Conservation (phyloP, 2,797 vertebrate genomes). For the Periophthalmus magnuspinnatus region DNA sequence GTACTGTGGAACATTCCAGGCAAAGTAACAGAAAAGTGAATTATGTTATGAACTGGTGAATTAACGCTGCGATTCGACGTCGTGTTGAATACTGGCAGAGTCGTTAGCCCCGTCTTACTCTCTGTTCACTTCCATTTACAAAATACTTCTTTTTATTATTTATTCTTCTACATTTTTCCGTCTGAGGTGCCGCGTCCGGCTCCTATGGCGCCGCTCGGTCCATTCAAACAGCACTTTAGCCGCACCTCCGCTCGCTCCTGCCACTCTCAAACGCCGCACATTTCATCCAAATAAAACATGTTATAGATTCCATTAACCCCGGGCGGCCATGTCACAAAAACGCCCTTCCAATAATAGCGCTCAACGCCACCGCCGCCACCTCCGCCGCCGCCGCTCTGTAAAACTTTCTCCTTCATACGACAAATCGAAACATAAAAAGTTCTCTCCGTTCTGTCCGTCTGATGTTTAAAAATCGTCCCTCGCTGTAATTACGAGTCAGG, state of each 20-base stretch:
- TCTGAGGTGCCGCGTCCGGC: too few species aligned
- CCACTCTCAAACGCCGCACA: background rate
- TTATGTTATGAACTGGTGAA: too few species aligned
- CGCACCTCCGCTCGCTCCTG: background rate
- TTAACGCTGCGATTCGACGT: too few species aligned
- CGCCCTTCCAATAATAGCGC: background rate
- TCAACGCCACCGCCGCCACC: background rate
- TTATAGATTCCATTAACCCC: conserved; percentile 6
- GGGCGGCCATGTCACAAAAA: background rate
- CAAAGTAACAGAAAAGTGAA: too few species aligned
- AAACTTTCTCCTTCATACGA: background rate
- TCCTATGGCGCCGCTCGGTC: too few species aligned
- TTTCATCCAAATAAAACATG: background rate
- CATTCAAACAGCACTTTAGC: background rate
- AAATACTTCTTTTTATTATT: too few species aligned
- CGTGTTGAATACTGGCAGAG: too few species aligned
- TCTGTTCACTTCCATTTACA: too few species aligned
- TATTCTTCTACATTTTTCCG: too few species aligned
- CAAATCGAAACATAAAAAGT: background rate
- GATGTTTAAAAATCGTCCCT: background rate
- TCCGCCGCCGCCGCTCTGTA: background rate
- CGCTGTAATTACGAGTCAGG: background rate
- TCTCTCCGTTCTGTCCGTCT: background rate
- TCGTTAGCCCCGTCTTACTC: too few species aligned
- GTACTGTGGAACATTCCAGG: too few species aligned